Percentiles rank a stretch among this genome's conserved stretches.
These are phyloP conservation scores for Cynopterus brachyotis DNA, from an alignment of 2,113 vertebrate genomes.

Conservation along the genomic window DNA sequence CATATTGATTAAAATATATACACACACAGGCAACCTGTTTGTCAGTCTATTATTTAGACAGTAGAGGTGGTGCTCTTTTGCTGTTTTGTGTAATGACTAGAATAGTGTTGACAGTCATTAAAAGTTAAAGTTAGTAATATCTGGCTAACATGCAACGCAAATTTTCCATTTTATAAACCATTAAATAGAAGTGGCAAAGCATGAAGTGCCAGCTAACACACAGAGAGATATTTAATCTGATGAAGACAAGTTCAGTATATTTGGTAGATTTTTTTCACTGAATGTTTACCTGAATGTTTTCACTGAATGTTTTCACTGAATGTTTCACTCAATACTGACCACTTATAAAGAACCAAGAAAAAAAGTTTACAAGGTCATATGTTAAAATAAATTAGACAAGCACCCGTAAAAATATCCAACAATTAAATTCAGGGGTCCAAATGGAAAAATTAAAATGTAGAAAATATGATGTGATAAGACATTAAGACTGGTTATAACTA, in stretches of 20 bases:
- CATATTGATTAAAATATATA: conserved; percentile 44
- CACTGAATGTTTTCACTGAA: not conserved
- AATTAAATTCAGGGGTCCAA: not conserved
- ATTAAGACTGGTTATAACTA: not conserved
- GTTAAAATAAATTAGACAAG: not conserved
- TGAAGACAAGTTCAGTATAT: not conserved
- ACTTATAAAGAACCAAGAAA: not conserved
- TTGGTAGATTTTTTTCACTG: not conserved
- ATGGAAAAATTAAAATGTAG: not conserved
- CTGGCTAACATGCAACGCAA: not conserved
- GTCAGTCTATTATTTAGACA: conserved; percentile 27
- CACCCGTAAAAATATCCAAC: not conserved
- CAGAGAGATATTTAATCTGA: not conserved
- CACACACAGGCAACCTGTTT: not conserved
- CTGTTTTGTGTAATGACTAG: not conserved
- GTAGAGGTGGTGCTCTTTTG: not conserved
- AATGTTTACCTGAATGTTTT: not conserved
- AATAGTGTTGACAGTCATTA: not conserved
- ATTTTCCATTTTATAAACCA: not conserved
- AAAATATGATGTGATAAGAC: not conserved
- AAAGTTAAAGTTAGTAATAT: not conserved
- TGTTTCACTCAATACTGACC: not conserved
- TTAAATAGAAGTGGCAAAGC: not conserved
- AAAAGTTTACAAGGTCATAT: not conserved
- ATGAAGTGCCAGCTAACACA: not conserved